phyloP scores from a whole-genome alignment of 1,140 invertebrate genomes.

The Octopus sinensis region DNA sequence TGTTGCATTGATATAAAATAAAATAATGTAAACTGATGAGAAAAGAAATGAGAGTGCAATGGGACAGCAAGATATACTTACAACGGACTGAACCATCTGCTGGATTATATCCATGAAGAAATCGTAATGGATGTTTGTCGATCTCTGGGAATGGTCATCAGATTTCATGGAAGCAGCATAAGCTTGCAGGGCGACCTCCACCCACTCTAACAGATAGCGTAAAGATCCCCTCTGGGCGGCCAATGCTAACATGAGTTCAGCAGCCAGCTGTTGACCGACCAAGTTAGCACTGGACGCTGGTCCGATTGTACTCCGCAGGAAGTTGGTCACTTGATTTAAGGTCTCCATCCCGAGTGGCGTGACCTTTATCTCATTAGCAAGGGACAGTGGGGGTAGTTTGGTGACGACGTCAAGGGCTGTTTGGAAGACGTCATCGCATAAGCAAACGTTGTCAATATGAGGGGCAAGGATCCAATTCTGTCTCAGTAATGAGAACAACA shows the following conservation, averaged over 20 bases:
- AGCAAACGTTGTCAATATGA: constrained; percentile 46
- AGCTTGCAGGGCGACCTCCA: constrained; percentile 62
- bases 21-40: too few relatives aligned
- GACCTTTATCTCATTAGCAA: constrained; percentile 65
- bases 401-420: constrained; percentile 64
- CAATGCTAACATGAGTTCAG: constrained; percentile 64
- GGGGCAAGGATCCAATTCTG: constrained; percentile 63
- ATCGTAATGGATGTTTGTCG: constrained; percentile 37
- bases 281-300: constrained; percentile 61
- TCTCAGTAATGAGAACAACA: constrained; percentile 65
- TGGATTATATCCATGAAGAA: constrained; percentile 43
- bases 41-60: too few relatives aligned
- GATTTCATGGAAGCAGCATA: constrained; percentile 29
- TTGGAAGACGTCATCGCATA: constrained; percentile 65
- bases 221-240: constrained; percentile 67
- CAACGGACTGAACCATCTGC: constrained; percentile 50
- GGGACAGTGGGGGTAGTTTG: constrained; percentile 63
- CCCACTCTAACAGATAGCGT: constrained; percentile 67
- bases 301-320: constrained; percentile 62
- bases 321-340: constrained; percentile 59
- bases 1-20: too few relatives aligned
- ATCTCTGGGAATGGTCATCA: constrained; percentile 11
- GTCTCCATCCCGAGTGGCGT: constrained; percentile 62
- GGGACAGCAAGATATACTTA: constrained; percentile 26
- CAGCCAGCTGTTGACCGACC: constrained; percentile 59